phyloP scores from a whole-genome alignment of 2,888 invertebrate genomes.

The Epinotia brunnichana region DNA sequence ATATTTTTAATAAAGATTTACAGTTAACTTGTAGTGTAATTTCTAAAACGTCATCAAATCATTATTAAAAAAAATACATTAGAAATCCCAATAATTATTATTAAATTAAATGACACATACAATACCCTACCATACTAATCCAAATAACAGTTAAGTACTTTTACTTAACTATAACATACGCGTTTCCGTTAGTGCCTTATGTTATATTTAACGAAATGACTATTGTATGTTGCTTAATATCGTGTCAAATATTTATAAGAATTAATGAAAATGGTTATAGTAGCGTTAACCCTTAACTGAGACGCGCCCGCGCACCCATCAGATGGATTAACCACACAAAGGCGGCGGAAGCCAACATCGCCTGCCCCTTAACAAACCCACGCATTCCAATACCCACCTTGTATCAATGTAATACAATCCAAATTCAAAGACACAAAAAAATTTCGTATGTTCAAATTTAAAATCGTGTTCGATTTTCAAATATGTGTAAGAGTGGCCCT shows the following conservation, averaged over 20 bases:
- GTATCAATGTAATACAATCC: constrained; percentile 5
- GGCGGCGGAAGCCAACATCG: constrained; percentile 59
- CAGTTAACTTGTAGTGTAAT: no score
- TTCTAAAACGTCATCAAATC: no score
- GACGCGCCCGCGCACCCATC: constrained; percentile 70
- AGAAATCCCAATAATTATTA: no score
- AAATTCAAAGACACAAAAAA: constrained; percentile 2
- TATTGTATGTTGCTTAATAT: no score
- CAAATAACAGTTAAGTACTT: no score
- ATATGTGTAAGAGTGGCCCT: constrained; percentile 36
- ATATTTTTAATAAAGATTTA: no score
- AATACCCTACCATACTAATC: no score
- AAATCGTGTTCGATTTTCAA: constrained; percentile 37
- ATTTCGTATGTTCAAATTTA: constrained; percentile 27
- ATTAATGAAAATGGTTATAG: background rate
- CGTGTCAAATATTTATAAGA: background rate
- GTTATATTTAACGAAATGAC: no score
- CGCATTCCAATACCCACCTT: constrained; percentile 55
- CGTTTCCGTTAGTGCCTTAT: no score
- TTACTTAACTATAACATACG: no score
- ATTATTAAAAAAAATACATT: no score
- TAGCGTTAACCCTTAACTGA: constrained; percentile 45
- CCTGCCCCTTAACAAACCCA: constrained; percentile 66
- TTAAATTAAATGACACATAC: no score
- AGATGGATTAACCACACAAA: constrained; percentile 73